Evolutionary conservation across 1,140 invertebrate species (phyloP).

Genomic region (Bombus polaris): DNA sequence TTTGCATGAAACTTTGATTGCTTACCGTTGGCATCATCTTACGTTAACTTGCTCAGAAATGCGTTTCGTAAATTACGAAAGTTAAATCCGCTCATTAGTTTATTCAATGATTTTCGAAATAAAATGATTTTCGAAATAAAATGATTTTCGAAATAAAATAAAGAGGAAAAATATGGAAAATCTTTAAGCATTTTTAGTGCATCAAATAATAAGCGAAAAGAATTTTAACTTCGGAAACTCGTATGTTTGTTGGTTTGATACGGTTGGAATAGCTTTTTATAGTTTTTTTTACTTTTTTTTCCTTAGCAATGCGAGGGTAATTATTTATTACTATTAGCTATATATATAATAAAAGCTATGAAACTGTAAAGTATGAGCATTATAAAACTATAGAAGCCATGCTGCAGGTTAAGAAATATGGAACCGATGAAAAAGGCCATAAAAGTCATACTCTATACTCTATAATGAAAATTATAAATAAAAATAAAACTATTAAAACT

Average conservation of each 20-base stretch:
- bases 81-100: background rate
- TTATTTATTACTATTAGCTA: too few relatives aligned
- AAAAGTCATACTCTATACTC: too few relatives aligned
- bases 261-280: background rate
- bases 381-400: too few relatives aligned
- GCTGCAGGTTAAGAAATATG: too few relatives aligned
- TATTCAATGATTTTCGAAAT: background rate
- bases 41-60: background rate
- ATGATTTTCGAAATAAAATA: background rate
- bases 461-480: too few relatives aligned
- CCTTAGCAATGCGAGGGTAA: too few relatives aligned
- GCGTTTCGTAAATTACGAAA: slow-evolving; percentile 8
- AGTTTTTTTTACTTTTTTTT: too few relatives aligned
- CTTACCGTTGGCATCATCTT: slow-evolving; percentile 14
- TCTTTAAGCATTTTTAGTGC: background rate
- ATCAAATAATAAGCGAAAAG: background rate
- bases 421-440: too few relatives aligned
- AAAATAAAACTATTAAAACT: too few relatives aligned
- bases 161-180: background rate
- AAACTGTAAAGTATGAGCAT: too few relatives aligned
- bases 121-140: background rate
- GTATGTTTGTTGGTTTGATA: too few relatives aligned
- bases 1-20: slow-evolving; percentile 41
- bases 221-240: background rate
- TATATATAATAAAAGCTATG: too few relatives aligned